A percentile compares a stretch with the other conserved stretches of the same genome.
Conservation (phyloP, 2,888 invertebrate genomes). For the Keiferia lycopersicella region DNA sequence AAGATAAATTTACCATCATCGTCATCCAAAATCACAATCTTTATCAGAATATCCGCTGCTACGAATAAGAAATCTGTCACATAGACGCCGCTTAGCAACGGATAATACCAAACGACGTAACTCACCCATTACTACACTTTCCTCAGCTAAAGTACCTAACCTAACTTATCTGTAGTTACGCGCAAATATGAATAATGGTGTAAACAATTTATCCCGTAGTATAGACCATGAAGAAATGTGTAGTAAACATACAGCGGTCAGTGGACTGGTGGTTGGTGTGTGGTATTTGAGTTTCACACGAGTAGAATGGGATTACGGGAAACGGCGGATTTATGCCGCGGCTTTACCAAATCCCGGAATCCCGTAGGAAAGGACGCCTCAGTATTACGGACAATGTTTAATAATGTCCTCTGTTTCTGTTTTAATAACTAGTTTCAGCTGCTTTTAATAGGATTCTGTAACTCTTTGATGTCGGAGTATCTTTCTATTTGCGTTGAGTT, state of each 20-base stretch:
- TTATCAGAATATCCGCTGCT: no score
- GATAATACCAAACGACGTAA: no score
- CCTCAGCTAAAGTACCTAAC: no score
- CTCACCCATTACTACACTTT: no score
- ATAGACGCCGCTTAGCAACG: no score
- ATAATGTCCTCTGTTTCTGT: conserved; percentile 54
- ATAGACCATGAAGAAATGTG: not conserved
- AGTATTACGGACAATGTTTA: conserved; percentile 61
- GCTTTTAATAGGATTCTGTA: not conserved
- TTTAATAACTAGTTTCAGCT: conserved; percentile 24
- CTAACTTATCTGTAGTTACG: not conserved
- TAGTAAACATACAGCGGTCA: conserved; percentile 11
- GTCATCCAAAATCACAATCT: no score
- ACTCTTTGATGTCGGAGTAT: not conserved
- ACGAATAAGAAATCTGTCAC: no score
- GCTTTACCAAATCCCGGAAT: conserved; percentile 63
- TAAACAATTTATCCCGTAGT: not conserved
- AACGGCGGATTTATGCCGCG: conserved; percentile 70
- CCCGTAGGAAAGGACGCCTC: conserved; percentile 57
- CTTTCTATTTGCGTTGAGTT: not conserved
- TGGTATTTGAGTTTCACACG: conserved; percentile 25
- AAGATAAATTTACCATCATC: no score
- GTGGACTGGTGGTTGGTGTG: conserved; percentile 2
- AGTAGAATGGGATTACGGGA: conserved; percentile 62
- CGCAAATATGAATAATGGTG: conserved; percentile 1